A percentile compares a stretch with the other conserved stretches of the same genome.
These are phyloP conservation scores for Aphaenogaster floridana DNA, from an alignment of 1,140 invertebrate genomes.

Conservation along the genomic window DNA sequence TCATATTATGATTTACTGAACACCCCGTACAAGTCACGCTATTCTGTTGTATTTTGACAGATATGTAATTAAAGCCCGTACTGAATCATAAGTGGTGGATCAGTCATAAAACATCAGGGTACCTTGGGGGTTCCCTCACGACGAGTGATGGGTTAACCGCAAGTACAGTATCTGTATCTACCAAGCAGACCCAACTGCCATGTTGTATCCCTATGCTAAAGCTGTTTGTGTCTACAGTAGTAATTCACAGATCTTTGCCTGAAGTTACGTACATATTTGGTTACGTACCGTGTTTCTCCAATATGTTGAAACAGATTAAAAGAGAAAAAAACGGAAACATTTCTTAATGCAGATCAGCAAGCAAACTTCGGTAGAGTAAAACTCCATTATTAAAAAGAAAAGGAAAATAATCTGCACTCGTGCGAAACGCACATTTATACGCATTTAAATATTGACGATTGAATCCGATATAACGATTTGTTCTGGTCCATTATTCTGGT, in stretches of 20 bases:
- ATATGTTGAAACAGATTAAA: neutral
- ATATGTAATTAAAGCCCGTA: conserved; percentile 51
- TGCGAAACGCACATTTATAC: neutral
- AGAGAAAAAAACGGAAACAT: neutral
- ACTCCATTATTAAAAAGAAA: conserved; percentile 5
- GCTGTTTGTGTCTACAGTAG: conserved; percentile 29
- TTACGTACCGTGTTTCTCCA: neutral
- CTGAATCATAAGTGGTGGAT: conserved; percentile 60
- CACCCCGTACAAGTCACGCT: conserved; percentile 22
- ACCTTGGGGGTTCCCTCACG: conserved; percentile 23
- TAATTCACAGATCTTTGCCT: conserved; percentile 27
- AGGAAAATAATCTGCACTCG: neutral
- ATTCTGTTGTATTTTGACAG: conserved; percentile 52
- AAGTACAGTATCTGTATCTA: conserved; percentile 50
- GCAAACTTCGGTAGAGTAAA: neutral
- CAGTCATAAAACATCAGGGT: conserved; percentile 58
- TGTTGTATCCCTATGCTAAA: neutral
- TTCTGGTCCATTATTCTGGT: neutral
- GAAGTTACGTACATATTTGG: conserved; percentile 24
- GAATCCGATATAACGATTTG: conserved; percentile 46
- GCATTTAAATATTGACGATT: neutral
- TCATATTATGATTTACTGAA: conserved; percentile 6
- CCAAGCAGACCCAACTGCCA: conserved; percentile 37
- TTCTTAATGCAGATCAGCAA: neutral
- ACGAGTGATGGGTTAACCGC: conserved; percentile 58